These are phyloP conservation scores for Drosophila stalkeri DNA, from an alignment of 2,888 invertebrate genomes.

Conservation along the genomic window DNA sequence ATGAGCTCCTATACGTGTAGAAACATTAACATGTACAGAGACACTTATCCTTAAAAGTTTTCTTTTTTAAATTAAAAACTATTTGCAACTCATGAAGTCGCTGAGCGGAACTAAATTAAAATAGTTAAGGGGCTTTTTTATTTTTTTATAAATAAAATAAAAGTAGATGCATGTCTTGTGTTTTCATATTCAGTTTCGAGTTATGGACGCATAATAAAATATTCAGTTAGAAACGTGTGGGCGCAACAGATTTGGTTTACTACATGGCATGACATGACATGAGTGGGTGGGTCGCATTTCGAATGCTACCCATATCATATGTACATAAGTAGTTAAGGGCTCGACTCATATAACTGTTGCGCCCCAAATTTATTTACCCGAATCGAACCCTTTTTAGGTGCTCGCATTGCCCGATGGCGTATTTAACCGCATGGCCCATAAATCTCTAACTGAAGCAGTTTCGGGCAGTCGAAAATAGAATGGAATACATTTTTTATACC, in stretches of 20 bases:
- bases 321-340: conserved; percentile 34
- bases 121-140: neutral
- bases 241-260: conserved; percentile 8
- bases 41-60: neutral
- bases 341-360: conserved; percentile 51
- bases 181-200: neutral
- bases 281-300: neutral
- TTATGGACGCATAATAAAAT: neutral
- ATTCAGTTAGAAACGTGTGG: neutral
- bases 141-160: neutral
- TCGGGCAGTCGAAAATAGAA: conserved; percentile 66
- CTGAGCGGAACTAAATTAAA: neutral
- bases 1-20: conserved; percentile 10
- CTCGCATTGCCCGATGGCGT: conserved; percentile 48
- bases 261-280: neutral
- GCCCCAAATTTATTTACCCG: conserved; percentile 33
- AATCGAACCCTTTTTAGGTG: conserved; percentile 48
- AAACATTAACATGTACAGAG: neutral
- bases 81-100: neutral
- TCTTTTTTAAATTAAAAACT: neutral
- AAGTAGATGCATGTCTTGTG: neutral
- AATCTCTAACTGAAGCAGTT: conserved; percentile 59
- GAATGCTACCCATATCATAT: conserved; percentile 18
- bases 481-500: conserved; percentile 77
- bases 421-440: conserved; percentile 69